These are phyloP conservation scores for Odontophorus gujanensis DNA, from an alignment of 2,113 vertebrate species.

Conservation along the genomic window DNA sequence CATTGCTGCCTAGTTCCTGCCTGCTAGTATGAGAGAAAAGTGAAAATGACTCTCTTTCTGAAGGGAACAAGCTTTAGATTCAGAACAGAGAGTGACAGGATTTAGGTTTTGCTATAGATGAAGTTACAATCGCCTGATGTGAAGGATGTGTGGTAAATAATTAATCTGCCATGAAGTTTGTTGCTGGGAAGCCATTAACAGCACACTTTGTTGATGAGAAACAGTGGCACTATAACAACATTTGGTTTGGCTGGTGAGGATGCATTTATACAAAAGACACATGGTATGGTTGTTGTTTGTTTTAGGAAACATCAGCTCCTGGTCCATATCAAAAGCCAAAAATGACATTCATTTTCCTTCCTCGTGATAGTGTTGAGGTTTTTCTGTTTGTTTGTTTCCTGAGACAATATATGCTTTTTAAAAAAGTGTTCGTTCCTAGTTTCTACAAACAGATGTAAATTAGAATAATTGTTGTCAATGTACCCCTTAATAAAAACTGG, in stretches of 20 bases:
- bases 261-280: conserved; percentile 34
- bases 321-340: conserved; percentile 48
- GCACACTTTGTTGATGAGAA: conserved; percentile 49
- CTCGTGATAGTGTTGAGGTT: background rate
- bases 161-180: conserved; percentile 13
- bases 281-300: conserved; percentile 15
- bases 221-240: conserved; percentile 42
- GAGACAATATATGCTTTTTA: background rate
- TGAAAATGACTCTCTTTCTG: background rate
- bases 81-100: background rate
- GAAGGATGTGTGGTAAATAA: background rate
- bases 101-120: background rate
- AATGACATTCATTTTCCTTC: conserved; percentile 19
- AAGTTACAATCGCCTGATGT: background rate
- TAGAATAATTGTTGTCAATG: background rate
- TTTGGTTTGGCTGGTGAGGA: background rate
- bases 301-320: conserved; percentile 48
- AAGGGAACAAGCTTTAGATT: background rate
- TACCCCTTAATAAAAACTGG: background rate
- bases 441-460: background rate
- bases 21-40: background rate
- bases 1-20: background rate
- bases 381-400: background rate
- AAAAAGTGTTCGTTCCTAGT: conserved; percentile 3
- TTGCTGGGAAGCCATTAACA: conserved; percentile 37